Evolutionary conservation across 2,113 vertebrate species (phyloP).

Genomic region (Sinocyclocheilus anshuiensis): DNA sequence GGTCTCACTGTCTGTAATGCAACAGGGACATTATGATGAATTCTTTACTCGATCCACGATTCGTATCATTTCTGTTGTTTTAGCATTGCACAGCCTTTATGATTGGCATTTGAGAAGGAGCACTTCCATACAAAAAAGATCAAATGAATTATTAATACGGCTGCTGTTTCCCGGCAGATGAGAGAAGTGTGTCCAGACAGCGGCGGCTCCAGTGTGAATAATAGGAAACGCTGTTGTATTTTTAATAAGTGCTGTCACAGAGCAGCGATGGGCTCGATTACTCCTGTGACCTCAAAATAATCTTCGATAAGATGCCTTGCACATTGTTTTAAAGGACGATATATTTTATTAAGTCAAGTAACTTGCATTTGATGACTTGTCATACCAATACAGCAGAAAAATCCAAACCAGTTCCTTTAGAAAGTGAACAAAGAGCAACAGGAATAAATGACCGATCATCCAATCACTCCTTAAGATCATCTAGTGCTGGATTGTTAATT

Average conservation of each 20-base stretch:
- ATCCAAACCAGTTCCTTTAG: background rate
- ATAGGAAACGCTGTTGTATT: conserved; percentile 17
- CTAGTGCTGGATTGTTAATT: too few relatives aligned
- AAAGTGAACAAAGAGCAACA: background rate
- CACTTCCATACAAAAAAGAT: background rate
- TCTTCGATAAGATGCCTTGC: background rate
- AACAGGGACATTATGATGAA: background rate
- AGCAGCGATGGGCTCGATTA: background rate
- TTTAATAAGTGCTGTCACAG: conserved; percentile 7
- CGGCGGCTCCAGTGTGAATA: background rate
- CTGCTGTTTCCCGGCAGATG: background rate
- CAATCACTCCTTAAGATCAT: too few relatives aligned
- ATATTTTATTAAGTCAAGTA: background rate
- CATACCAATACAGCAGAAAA: background rate
- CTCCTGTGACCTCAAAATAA: background rate
- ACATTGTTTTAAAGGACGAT: background rate
- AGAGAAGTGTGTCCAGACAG: conserved; percentile 10
- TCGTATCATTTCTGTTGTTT: background rate
- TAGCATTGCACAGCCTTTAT: background rate
- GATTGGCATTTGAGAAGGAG: conserved; percentile 28
- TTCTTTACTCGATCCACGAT: background rate
- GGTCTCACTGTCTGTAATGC: background rate
- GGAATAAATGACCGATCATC: background rate
- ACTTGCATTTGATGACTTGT: background rate
- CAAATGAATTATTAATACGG: conserved; percentile 24